Evolutionary conservation across 2,113 vertebrate genomes (phyloP).

Genomic region (Oostethus manadensis): DNA sequence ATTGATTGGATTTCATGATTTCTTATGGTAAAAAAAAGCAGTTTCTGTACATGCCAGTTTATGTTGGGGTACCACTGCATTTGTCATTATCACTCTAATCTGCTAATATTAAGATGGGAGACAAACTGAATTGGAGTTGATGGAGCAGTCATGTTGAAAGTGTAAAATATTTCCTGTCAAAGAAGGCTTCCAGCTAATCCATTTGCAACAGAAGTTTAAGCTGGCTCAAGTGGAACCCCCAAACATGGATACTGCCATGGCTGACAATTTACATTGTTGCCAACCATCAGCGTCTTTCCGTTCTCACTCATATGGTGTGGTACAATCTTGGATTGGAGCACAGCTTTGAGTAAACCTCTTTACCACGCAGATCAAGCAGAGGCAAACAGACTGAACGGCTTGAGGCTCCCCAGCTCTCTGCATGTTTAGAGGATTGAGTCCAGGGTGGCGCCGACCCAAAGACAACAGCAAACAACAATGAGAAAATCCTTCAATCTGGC

Average conservation of each 20-base stretch:
- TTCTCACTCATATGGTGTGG: constrained; percentile 14
- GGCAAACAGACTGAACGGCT: constrained; percentile 24
- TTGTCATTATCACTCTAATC: neutral
- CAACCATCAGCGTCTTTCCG: constrained; percentile 40
- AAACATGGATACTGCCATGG: constrained; percentile 34
- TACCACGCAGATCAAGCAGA: constrained; percentile 50
- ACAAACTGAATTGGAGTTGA: constrained; percentile 8
- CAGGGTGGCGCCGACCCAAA: constrained; percentile 43
- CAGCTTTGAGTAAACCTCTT: constrained; percentile 55
- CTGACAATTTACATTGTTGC: constrained; percentile 32
- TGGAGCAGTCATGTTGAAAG: constrained; percentile 20
- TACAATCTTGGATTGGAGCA: constrained; percentile 30
- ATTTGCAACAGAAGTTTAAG: constrained; percentile 34
- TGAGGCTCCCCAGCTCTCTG: constrained; percentile 17
- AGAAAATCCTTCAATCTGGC: constrained; percentile 56
- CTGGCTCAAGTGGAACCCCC: constrained; percentile 32
- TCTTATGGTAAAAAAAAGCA: too few relatives aligned
- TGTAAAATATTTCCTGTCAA: constrained; percentile 9
- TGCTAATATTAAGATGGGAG: neutral
- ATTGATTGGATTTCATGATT: too few relatives aligned
- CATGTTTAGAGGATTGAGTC: constrained; percentile 26
- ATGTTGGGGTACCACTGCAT: too few relatives aligned
- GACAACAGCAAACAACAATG: constrained; percentile 40
- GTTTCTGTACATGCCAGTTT: too few relatives aligned
- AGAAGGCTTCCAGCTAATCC: constrained; percentile 35